Percentiles rank a stretch among this genome's conserved stretches.
Evolutionary conservation across 2,113 vertebrate genomes (phyloP).

Genomic region (Aplodontia rufa): DNA sequence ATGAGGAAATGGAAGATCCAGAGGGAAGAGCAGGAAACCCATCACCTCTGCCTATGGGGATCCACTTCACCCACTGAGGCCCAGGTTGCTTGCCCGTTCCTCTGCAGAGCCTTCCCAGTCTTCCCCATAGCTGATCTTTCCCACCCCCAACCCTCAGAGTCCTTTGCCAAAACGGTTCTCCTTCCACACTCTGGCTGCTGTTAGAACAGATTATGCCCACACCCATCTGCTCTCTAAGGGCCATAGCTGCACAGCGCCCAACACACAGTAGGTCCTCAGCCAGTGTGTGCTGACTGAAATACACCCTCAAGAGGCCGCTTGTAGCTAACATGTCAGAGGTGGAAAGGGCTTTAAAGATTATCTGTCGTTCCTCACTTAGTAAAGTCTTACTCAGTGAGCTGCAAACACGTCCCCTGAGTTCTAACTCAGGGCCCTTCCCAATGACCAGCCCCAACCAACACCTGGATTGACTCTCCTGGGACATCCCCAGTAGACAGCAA

Average conservation of each 20-base stretch:
- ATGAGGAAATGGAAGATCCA: background rate
- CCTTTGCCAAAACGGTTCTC: background rate
- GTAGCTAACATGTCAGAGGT: background rate
- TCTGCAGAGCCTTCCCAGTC: background rate
- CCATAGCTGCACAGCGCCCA: background rate
- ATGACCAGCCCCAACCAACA: background rate
- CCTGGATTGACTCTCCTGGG: background rate
- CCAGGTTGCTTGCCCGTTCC: background rate
- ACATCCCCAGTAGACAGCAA: rapidly evolving
- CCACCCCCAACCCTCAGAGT: background rate
- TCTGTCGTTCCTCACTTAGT: background rate
- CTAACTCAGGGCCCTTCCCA: background rate
- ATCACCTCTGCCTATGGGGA: background rate
- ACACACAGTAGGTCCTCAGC: background rate
- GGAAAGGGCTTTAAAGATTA: background rate
- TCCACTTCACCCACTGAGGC: background rate
- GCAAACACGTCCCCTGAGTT: background rate
- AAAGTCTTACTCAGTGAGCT: background rate
- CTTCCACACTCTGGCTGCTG: too few species aligned
- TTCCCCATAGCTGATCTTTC: background rate
- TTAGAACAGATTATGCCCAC: rapidly evolving
- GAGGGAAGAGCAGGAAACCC: background rate
- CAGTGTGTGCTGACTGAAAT: background rate
- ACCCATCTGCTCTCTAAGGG: too few species aligned
- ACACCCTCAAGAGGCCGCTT: background rate